Base-by-base conservation (phyloP, 2,113 vertebrate genomes). In the Paratilapia polleni region DNA sequence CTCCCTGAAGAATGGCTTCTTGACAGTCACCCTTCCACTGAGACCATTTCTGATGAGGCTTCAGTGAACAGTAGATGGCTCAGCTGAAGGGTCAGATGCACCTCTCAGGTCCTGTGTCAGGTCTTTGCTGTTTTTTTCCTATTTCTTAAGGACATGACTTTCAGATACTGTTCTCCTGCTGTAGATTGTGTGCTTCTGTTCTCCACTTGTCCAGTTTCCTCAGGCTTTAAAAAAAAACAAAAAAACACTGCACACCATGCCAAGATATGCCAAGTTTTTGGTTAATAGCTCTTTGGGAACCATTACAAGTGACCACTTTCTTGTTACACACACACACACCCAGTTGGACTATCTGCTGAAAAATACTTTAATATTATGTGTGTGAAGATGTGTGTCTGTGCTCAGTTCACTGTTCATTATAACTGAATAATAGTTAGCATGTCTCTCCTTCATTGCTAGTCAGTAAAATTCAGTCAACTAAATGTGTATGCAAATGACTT, bases 31-130 rank as follows among this genome's bases (percentile, higher is more conserved):
- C 38, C 36, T 66, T 47, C 38, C 63, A 47, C n/a, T 47, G 64
- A 19, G 9, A 49, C 7, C 22, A 57, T 24, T 24, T 57, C 2
- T n/a, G n/a, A n/a, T n/a, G n/a, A n/a, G n/a, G n/a, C n/a, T n/a
- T n/a, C n/a, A 4, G 11, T 11, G 5, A 57, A 28, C 41, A 70
- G 15, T 49, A 49, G 0, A 0, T 49, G 41, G 64, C 26, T 43
- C 15, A 19, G 41, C 41, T 70, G 64, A 49, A 49, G 64, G 24
- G 41, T 70, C 15, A 49, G 41, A 20, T 49, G 64, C 24, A 70
- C 28, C 41, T 49, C n/a, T n/a, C n/a, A n/a, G n/a, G n/a, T n/a
- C n/a, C n/a, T n/a, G n/a, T n/a, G n/a, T n/a, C n/a, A n/a, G 64
- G 15, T 11, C 24, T 70, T 49, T 70, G 5, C 15, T 5, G 0